Evolutionary conservation across 2,797 vertebrate genomes (phyloP).

Genomic region (Lates japonicus): DNA sequence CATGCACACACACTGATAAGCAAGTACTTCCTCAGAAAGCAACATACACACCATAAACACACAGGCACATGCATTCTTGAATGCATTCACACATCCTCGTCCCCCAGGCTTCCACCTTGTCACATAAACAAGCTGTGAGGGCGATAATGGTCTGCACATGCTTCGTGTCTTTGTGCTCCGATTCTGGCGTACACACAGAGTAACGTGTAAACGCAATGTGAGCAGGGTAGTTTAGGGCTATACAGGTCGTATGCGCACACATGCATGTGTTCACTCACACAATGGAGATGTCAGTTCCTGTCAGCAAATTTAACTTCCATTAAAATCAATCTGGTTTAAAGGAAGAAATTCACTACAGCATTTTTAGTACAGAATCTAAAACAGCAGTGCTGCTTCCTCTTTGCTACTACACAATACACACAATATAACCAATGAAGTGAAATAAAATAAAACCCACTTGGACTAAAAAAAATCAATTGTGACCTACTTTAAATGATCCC

Average conservation of each 20-base stretch:
- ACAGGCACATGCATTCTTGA: constrained; percentile 1
- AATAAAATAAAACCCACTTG: neutral
- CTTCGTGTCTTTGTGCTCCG: constrained; percentile 18
- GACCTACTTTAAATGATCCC: constrained; percentile 1
- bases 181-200: neutral
- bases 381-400: neutral
- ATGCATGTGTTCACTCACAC: neutral
- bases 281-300: neutral
- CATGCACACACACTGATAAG: constrained; percentile 64
- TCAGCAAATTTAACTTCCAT: constrained; percentile 8
- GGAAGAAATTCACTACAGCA: neutral
- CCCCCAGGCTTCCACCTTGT: constrained; percentile 21
- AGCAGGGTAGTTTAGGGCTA: neutral
- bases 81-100: constrained; percentile 34
- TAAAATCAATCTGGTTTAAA: neutral
- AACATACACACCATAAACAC: constrained; percentile 21
- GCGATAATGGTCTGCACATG: constrained; percentile 48
- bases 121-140: constrained; percentile 50
- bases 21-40: constrained; percentile 61
- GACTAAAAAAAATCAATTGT: neutral
- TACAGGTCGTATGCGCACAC: neutral
- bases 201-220: neutral
- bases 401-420: neutral
- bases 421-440: neutral
- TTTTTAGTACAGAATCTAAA: neutral